Base-by-base conservation (phyloP, 2,113 vertebrate genomes). In the Microtus pennsylvanicus region DNA sequence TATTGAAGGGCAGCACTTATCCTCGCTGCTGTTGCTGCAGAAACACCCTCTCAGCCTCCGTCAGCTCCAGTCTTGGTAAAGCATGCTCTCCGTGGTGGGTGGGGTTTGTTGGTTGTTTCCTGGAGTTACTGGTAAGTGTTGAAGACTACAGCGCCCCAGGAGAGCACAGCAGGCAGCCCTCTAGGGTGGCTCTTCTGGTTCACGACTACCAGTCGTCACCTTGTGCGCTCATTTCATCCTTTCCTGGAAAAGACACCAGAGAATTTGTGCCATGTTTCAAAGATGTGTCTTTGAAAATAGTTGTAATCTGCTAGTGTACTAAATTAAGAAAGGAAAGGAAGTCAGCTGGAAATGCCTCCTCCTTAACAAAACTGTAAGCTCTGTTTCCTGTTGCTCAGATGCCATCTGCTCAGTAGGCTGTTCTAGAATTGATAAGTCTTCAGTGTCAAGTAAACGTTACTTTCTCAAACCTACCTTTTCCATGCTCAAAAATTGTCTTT, bases 401-500 rank as follows among this genome's bases (percentile, higher is more conserved):
- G 38, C 38, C 12, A 63, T 91, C 58, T 96, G 24, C 52, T 80
- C 55, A 55, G 74, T 90, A 67, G 76, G 50, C 76, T 47, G 9
- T 13, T 35, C 72, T 86, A 50, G 45, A 94, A 89, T 91, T 74
- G 42, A 0, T 78, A 81, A 88, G 52, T 77, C 33, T 74, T 45
- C 47, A 24, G 2, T 78, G 75, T 83, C 82, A 81, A 69, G 58
- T 89, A 65, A 17, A 75, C 87, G 63, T 67, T 61, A 38, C 47
- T 50, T 91, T 93, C 74, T 74, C 3, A 7, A 93, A 38, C 80
- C 55, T 52, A 30, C 28, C 12, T 75, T 87, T 89, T 88, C 78
- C 52, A 35, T 47, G 86, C 33, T 78, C 21, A 93, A 61, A 95
- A 89, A 45, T 61, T 89, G 14, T 45, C 61, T 33, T 96, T 89